Evolutionary conservation across 1,140 invertebrate species (phyloP), one percentile per base, ranked within the genome.

Genomic region (Monochamus saltuarius): DNA sequence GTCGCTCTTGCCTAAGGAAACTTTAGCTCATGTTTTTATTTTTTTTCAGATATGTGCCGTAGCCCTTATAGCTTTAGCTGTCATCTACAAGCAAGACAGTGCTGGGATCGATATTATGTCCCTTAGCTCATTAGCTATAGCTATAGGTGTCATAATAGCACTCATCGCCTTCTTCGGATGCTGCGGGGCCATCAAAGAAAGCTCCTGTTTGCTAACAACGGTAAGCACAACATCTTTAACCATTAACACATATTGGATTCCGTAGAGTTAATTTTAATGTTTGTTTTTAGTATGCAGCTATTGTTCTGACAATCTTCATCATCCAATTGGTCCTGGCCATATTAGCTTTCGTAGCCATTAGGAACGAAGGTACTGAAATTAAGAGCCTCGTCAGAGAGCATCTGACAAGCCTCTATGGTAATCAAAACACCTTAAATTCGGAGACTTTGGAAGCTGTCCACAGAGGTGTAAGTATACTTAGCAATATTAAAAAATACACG

Each of bases 141-240:
- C 89, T 61, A 85, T 92, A 10, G 91, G 90, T n/a, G 75, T 85
- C 8, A 83, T 91, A 43, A 87, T 92, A 64, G 89, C 92, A 70
- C 78, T 92, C 40, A 88, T 92, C 9, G 88, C 90, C 19, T 92
- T 93, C 80, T 88, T 94, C 59, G 92, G 92, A 59, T 94, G 91
- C 77, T 93, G 90, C 62, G 92, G 92, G 17, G 91, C 91, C 13
- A 78, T 91, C 1, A 90, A 89, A 69, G 91, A 94, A 76, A 91
- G 88, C 72, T 85, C 88, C 62, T 92, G 90, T 78, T 90, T 93
- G 88, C 87, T 92, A 40, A 82, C 89, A 14, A 90, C 89, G 17
- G 88, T 89, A 78, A 82, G 82, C 52, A 19, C 2, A 47, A 36
- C 22, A 16, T 34, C 19, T 45, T 16, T 11, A 47, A 14, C 13